Evolutionary conservation across 2,113 vertebrate species (phyloP), one percentile per base, ranked within the genome.

Genomic region (Poecilia latipinna): DNA sequence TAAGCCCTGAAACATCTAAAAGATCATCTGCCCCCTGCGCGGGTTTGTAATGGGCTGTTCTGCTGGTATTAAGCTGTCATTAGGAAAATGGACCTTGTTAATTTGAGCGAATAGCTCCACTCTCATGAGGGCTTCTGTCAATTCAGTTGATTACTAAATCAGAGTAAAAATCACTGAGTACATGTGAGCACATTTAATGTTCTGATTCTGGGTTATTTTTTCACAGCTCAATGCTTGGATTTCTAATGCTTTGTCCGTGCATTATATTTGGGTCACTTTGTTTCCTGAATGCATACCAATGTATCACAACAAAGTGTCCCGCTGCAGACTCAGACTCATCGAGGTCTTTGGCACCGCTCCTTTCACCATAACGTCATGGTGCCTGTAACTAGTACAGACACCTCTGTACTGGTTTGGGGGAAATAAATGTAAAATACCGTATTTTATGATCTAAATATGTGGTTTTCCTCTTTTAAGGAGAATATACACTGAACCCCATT

Each of bases 81-180:
- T 89, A 83, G 81, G 61, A 70, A 88, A 91, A 92, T 90, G 78
- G 75, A 82, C 82, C 70, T 72, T 79, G 78, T 89, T 85, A 72
- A 88, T 86, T 89, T 88, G 8, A 76, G 62, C 70, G 70, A 74
- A 81, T 61, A 70, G 57, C 72, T 24, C 68, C 66, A 65, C 22
- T 76, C 75, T 74, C 72, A 15, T 15, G 1, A 68, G 77, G 71
- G 73, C 85, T 76, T 69, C 44, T 69, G 26, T 72, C 68, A 54
- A 62, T 82, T 74, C 51, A 79, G 11, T 44, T 72, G 61, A 89
- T 79, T 65, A 42, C 71, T 66, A n/a, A 63, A 37, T 79, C 6
- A 39, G 0, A 42, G 32, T 35, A 26, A 24, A 31, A 62, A 62
- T 7, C 15, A 17, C 61, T 15, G 7, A 61, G n/a, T 19, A 69